phyloP scores from a whole-genome alignment of 2,888 invertebrate species.

The Dolomedes plantarius region DNA sequence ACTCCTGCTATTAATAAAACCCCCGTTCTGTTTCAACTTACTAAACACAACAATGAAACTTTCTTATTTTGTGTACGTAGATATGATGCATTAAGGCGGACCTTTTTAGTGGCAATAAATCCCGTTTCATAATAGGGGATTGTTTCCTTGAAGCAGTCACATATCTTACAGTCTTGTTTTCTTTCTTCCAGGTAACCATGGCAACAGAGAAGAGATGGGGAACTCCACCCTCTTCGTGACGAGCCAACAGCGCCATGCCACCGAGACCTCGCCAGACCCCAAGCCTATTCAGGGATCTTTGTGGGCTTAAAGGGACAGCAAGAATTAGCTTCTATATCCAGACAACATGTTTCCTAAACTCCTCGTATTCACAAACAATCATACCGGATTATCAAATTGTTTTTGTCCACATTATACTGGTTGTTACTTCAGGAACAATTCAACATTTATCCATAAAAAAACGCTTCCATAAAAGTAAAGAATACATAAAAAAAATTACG shows the following conservation, averaged over 20 bases:
- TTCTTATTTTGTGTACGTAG: too few relatives aligned
- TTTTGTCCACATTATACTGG: too few relatives aligned
- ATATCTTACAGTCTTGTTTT: conserved; percentile 47
- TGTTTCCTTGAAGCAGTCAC: conserved; percentile 23
- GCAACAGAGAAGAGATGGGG: conserved; percentile 44
- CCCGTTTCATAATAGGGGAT: background rate
- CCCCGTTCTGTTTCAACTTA: too few relatives aligned
- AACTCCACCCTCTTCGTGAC: conserved; percentile 62
- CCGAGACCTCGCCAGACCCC: background rate
- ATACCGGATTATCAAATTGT: too few relatives aligned
- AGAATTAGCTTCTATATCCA: conserved; percentile 10
- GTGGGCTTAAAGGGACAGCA: background rate
- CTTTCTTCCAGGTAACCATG: conserved; percentile 64
- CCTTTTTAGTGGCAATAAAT: conserved; percentile 22
- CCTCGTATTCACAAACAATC: too few relatives aligned
- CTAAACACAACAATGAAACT: too few relatives aligned
- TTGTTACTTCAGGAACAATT: too few relatives aligned
- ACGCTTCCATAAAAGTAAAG: too few relatives aligned
- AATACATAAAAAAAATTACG: too few relatives aligned
- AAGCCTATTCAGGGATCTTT: conserved; percentile 55
- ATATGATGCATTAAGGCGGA: background rate
- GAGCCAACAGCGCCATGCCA: conserved; percentile 24
- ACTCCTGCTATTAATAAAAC: too few relatives aligned
- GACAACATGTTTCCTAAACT: background rate
- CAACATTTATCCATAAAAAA: too few relatives aligned